A percentile compares a stretch with the other conserved stretches of the same genome.
These are phyloP conservation scores for Aplodontia rufa DNA, from an alignment of 2,113 vertebrate species.

Conservation along the genomic window DNA sequence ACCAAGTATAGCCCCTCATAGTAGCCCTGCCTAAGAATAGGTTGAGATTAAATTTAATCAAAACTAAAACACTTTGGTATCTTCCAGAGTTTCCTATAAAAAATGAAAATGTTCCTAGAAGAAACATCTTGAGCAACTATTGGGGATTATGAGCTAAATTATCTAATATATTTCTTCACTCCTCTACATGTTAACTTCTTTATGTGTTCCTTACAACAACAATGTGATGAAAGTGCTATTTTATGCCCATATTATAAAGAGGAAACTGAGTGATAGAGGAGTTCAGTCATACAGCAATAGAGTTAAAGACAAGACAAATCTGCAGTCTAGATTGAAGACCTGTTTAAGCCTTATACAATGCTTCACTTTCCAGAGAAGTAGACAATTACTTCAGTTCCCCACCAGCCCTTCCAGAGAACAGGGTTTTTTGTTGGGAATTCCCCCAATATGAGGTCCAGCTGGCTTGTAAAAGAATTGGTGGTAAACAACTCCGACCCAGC, in stretches of 20 bases:
- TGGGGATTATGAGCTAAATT: background rate
- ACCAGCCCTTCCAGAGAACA: background rate
- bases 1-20: background rate
- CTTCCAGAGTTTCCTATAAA: slow-evolving; percentile 34
- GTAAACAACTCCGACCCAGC: too few species aligned
- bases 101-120: slow-evolving; percentile 39
- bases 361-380: background rate
- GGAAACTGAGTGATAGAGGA: background rate
- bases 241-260: background rate
- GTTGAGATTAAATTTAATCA: background rate
- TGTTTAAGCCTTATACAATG: background rate
- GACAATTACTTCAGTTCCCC: background rate
- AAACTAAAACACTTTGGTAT: background rate
- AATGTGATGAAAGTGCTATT: background rate
- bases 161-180: background rate
- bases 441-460: too few species aligned
- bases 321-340: background rate
- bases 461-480: too few species aligned
- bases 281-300: background rate
- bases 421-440: too few species aligned
- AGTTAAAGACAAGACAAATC: background rate
- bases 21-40: background rate
- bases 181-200: background rate
- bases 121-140: background rate
- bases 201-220: background rate